Conservation (phyloP, 2,888 invertebrate genomes). For the Diabrotica balteata region DNA sequence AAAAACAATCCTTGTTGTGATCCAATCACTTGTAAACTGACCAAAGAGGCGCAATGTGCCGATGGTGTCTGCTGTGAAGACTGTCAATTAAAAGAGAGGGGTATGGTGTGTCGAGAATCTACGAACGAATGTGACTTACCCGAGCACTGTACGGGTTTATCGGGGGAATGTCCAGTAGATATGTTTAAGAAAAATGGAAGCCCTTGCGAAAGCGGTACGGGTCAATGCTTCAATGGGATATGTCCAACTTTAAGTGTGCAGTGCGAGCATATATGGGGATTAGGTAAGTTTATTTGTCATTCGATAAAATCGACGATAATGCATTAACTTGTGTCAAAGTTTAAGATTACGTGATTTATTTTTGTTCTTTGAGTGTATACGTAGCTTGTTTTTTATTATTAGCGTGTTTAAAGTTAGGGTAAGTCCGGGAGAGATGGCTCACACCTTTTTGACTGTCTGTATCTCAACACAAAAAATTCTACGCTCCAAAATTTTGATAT, state of each 20-base stretch:
- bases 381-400: too few species aligned
- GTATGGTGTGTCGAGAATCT: conserved; percentile 84
- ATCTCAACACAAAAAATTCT: too few species aligned
- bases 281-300: conserved; percentile 57
- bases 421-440: too few species aligned
- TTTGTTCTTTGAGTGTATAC: too few species aligned
- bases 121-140: conserved; percentile 95
- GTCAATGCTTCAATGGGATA: conserved; percentile 90
- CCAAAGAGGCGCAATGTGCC: conserved; percentile 93
- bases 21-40: conserved; percentile 94
- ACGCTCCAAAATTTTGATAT: too few species aligned
- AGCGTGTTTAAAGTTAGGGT: too few species aligned
- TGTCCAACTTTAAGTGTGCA: conserved; percentile 89
- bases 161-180: conserved; percentile 89
- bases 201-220: conserved; percentile 74
- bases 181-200: conserved; percentile 93
- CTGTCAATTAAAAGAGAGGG: conserved; percentile 78
- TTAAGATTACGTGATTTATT: too few species aligned
- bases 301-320: not conserved
- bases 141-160: conserved; percentile 89
- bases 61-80: conserved; percentile 90
- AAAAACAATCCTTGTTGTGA: conserved; percentile 94
- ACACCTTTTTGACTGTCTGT: too few species aligned
- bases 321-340: too few species aligned
- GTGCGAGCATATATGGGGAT: conserved; percentile 94